Evolutionary conservation across 2,888 invertebrate species (phyloP).

Genomic region (Lepidochitona cinerea): DNA sequence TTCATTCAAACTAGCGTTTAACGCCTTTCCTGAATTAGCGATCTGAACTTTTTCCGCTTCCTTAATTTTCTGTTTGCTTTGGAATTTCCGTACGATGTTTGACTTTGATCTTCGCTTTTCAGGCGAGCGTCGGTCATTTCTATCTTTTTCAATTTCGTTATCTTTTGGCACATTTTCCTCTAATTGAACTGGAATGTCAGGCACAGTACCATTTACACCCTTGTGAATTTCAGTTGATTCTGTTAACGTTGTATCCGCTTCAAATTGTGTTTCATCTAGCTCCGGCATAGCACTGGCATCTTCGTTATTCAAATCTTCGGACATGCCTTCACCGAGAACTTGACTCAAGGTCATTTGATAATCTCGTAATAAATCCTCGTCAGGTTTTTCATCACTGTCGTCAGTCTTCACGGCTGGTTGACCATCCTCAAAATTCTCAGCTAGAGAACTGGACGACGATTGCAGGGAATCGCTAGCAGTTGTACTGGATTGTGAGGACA

Average conservation of each 20-base stretch:
- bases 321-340: constrained; percentile 43
- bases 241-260: neutral
- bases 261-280: neutral
- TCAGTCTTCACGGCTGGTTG: constrained; percentile 33
- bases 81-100: neutral
- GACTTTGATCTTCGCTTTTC: constrained; percentile 1
- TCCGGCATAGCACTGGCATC: neutral
- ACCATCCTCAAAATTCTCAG: constrained; percentile 42
- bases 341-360: constrained; percentile 55
- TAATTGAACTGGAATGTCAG: no score
- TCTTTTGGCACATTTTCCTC: constrained; percentile 17
- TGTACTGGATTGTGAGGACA: constrained; percentile 53
- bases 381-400: constrained; percentile 48
- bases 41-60: neutral
- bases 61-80: neutral
- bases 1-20: neutral
- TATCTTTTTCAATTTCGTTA: constrained; percentile 37
- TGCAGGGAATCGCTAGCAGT: constrained; percentile 54
- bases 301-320: constrained; percentile 13
- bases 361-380: constrained; percentile 51
- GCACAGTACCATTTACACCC: neutral
- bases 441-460: constrained; percentile 50
- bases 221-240: neutral
- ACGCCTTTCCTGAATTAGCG: neutral
- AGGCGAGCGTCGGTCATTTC: neutral